A percentile compares a stretch with the other conserved stretches of the same genome.
These are phyloP conservation scores for Drosophila pruinosa DNA, from an alignment of 1,140 invertebrate genomes.

Conservation along the genomic window DNA sequence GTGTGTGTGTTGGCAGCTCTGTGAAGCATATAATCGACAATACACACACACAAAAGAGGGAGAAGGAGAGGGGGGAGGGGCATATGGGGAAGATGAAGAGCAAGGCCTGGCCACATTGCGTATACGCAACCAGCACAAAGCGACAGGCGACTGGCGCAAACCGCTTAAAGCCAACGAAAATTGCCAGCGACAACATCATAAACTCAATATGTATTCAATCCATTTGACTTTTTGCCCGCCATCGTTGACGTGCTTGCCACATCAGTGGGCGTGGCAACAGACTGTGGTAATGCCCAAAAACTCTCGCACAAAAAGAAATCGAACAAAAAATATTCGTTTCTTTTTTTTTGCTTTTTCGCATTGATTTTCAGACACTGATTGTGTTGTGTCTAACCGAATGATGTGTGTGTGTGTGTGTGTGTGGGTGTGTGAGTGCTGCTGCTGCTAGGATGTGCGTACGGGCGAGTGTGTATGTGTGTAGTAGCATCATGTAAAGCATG, in stretches of 20 bases:
- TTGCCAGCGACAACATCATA: conserved; percentile 80
- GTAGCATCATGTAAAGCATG: conserved; percentile 19
- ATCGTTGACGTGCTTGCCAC: conserved; percentile 35
- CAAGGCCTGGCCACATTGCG: conserved; percentile 43
- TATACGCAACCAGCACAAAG: conserved; percentile 63
- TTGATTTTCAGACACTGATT: conserved; percentile 72
- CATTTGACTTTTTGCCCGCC: conserved; percentile 75
- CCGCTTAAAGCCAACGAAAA: conserved; percentile 79
- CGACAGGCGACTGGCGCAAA: conserved; percentile 52
- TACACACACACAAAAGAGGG: background rate
- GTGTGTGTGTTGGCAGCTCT: conserved; percentile 64
- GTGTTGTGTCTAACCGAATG: conserved; percentile 64
- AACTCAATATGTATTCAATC: conserved; percentile 78
- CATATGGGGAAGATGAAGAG: too few species aligned
- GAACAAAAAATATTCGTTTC: background rate
- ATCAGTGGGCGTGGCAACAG: conserved; percentile 25
- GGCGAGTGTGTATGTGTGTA: background rate
- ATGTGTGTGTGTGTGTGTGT: conserved; percentile 24
- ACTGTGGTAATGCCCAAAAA: too few species aligned
- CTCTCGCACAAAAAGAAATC: background rate
- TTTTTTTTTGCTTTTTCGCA: conserved; percentile 20
- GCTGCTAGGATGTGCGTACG: background rate
- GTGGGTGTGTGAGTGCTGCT: conserved; percentile 16
- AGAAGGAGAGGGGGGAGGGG: background rate
- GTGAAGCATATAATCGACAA: conserved; percentile 78